Conservation (phyloP, 2,888 invertebrate species). For the Germaria angustata region DNA sequence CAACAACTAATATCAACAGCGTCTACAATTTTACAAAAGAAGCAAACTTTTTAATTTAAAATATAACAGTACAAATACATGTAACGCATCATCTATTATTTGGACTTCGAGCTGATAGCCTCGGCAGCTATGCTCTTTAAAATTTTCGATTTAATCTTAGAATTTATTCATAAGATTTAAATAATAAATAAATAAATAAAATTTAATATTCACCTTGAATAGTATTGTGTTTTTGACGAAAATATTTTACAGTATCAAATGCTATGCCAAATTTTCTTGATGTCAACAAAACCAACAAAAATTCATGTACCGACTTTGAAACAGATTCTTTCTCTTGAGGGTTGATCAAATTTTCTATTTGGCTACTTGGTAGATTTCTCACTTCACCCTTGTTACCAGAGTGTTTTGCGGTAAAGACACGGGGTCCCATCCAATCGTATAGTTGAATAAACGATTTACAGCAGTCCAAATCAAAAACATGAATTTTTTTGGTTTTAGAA, state of each 20-base stretch:
- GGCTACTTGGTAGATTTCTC: background rate
- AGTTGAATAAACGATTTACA: conserved; percentile 85
- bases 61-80: no score
- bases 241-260: conserved; percentile 84
- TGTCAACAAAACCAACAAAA: conserved; percentile 87
- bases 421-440: conserved; percentile 88
- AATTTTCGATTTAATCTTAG: no score
- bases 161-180: no score
- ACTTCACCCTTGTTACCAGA: conserved; percentile 23
- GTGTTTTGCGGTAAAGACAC: conserved; percentile 78
- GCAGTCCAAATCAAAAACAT: conserved; percentile 85
- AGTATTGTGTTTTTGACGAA: conserved; percentile 76
- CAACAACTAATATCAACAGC: no score
- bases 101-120: no score
- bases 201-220: conserved; percentile 72
- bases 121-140: no score
- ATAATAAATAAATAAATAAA: no score
- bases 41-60: no score
- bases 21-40: no score
- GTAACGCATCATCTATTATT: no score
- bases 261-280: conserved; percentile 88
- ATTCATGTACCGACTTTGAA: conserved; percentile 83
- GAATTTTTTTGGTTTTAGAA: conserved; percentile 87
- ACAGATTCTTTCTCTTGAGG: conserved; percentile 81
- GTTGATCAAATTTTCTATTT: conserved; percentile 47